A percentile compares a stretch with the other conserved stretches of the same genome.
phyloP scores from a whole-genome alignment of 2,113 vertebrate species.

The Donacobius atricapilla region DNA sequence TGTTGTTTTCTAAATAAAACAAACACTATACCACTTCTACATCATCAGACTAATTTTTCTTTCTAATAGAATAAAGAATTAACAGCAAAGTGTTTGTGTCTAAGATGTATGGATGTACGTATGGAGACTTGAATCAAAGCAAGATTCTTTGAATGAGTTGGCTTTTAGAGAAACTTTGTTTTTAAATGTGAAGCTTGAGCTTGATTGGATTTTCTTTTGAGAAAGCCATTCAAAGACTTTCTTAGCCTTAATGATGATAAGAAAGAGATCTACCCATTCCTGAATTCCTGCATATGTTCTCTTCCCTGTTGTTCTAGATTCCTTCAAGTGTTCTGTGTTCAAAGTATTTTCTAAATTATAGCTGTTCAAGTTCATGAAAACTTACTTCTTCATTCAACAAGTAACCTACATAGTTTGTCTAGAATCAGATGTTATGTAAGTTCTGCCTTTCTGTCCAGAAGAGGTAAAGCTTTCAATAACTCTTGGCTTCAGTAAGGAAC shows the following conservation, averaged over 20 bases:
- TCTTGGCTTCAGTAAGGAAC: background rate
- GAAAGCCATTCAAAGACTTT: background rate
- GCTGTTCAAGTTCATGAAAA: background rate
- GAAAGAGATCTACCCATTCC: background rate
- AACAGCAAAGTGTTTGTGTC: background rate
- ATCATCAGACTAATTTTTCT: background rate
- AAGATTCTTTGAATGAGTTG: background rate
- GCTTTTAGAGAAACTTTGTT: background rate
- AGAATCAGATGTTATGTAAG: background rate
- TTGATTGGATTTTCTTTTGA: background rate
- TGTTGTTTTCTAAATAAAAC: background rate
- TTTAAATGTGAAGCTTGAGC: background rate
- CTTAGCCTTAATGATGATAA: background rate
- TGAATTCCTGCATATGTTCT: background rate
- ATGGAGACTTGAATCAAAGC: background rate
- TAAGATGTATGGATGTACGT: too few relatives aligned
- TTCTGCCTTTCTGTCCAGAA: background rate
- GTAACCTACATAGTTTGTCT: background rate
- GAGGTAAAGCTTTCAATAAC: background rate
- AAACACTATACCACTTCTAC: background rate
- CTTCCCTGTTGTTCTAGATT: background rate
- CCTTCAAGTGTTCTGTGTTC: background rate
- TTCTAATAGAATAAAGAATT: background rate
- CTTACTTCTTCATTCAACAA: background rate
- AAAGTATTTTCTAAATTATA: background rate